phyloP scores from a whole-genome alignment of 2,797 vertebrate species.

The Nasua narica region DNA sequence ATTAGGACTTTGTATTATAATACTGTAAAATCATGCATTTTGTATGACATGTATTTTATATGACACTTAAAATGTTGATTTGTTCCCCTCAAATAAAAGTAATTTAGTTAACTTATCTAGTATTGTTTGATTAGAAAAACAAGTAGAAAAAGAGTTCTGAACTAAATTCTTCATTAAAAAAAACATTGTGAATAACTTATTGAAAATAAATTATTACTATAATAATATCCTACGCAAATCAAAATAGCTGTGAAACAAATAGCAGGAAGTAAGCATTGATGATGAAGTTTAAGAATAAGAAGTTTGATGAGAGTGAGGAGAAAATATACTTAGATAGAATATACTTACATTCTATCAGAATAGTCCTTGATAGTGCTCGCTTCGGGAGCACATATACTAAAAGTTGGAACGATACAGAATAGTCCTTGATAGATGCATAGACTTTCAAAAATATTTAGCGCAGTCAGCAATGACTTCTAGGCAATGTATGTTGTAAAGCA shows the following conservation, averaged over 20 bases:
- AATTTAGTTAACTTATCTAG: not conserved
- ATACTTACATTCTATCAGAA: not conserved
- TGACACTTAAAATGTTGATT: not conserved
- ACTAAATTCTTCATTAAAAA: not conserved
- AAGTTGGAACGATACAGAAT: too few species aligned
- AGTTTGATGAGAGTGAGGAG: not conserved
- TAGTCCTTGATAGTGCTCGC: not conserved
- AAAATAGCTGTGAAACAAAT: not conserved
- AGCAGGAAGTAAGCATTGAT: not conserved
- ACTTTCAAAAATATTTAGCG: not conserved
- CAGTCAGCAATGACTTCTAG: not conserved
- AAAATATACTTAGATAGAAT: not conserved
- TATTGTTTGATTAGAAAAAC: not conserved
- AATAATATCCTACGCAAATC: not conserved
- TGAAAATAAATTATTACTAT: not conserved
- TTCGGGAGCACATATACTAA: too few species aligned
- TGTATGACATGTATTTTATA: not conserved
- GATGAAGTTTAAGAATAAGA: not conserved
- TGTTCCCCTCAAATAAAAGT: not conserved
- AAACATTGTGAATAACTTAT: not conserved
- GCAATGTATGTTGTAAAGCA: not conserved
- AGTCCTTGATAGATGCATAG: not conserved
- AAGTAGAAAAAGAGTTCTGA: not conserved
- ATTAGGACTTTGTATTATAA: not conserved
- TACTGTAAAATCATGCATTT: not conserved